phyloP scores from a whole-genome alignment of 2,797 vertebrate species.

The Bradypus variegatus region DNA sequence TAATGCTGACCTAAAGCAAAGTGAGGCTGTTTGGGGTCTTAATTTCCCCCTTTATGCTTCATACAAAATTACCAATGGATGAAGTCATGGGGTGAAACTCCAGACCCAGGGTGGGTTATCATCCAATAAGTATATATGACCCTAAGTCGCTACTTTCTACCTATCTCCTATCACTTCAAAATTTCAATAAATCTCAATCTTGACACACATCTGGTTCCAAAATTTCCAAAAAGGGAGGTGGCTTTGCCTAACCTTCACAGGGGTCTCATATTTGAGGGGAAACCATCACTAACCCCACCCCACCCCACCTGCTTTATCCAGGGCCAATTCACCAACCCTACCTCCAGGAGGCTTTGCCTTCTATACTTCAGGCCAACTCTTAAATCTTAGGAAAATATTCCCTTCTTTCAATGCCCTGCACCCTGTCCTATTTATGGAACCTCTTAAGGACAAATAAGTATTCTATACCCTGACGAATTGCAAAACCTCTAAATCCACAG shows the following conservation, averaged over 20 bases:
- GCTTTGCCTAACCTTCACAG: neutral
- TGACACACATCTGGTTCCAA: neutral
- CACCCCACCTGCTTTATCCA: rapidly evolving
- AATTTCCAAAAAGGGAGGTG: neutral
- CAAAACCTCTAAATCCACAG: constrained; percentile 54
- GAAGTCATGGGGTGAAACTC: rapidly evolving
- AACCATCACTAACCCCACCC: no score
- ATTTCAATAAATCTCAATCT: no score
- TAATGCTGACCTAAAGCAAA: rapidly evolving
- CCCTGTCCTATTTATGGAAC: neutral
- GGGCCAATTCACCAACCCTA: no score
- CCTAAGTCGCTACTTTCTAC: no score
- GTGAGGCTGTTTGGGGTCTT: neutral
- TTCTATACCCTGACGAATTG: neutral
- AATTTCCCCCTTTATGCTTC: no score
- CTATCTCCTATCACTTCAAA: neutral
- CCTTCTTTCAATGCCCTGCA: neutral
- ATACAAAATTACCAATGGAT: neutral
- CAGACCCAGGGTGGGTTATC: rapidly evolving
- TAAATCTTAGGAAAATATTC: neutral
- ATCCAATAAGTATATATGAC: rapidly evolving
- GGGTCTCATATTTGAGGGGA: no score
- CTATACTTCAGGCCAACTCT: neutral
- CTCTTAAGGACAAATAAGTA: constrained; percentile 23
- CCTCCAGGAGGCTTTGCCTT: neutral